Evolutionary conservation across 2,888 invertebrate genomes (phyloP).

Genomic region (Eupeodes latifasciatus): DNA sequence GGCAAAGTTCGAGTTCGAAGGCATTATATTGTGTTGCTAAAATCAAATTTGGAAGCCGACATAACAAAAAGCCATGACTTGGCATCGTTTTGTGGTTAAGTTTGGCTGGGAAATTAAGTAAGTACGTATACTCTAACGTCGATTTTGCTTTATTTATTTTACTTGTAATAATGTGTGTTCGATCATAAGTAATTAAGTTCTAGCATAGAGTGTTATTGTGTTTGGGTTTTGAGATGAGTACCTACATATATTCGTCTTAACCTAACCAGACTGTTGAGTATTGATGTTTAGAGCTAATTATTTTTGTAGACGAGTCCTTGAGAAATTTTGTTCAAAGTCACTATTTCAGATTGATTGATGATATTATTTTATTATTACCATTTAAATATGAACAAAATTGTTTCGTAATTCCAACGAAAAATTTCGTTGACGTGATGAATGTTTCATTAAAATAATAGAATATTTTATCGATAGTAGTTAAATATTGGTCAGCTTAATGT

Average conservation of each 20-base stretch:
- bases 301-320: too few species aligned
- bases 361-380: too few species aligned
- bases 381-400: too few species aligned
- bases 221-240: neutral
- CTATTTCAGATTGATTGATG: too few species aligned
- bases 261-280: neutral
- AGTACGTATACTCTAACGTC: slow-evolving; percentile 47
- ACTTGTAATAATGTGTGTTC: slow-evolving; percentile 56
- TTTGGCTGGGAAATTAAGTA: slow-evolving; percentile 71
- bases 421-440: too few species aligned
- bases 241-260: neutral
- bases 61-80: slow-evolving; percentile 65
- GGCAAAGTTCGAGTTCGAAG: slow-evolving; percentile 68
- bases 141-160: slow-evolving; percentile 48
- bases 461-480: too few species aligned
- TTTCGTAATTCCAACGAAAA: too few species aligned
- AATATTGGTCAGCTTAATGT: too few species aligned
- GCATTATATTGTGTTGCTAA: slow-evolving; percentile 42
- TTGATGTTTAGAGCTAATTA: too few species aligned
- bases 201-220: neutral
- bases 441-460: too few species aligned
- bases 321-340: too few species aligned
- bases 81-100: slow-evolving; percentile 69
- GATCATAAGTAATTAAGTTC: slow-evolving; percentile 43
- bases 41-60: slow-evolving; percentile 44